phyloP scores from a whole-genome alignment of 2,797 vertebrate genomes.

The Tapirus indicus region DNA sequence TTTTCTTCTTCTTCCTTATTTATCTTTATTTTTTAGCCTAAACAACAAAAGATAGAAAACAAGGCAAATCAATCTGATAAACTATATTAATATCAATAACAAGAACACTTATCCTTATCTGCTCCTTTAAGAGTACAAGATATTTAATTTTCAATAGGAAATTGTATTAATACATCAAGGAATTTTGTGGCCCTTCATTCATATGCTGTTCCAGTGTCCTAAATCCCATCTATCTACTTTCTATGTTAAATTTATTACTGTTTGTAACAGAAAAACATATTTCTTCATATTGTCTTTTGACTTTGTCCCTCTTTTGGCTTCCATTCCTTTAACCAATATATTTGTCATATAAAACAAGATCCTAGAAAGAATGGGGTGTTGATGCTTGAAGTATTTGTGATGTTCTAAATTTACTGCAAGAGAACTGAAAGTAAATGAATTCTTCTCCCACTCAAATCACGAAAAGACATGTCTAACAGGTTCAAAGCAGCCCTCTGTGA shows the following conservation, averaged over 20 bases:
- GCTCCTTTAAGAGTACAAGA: not conserved
- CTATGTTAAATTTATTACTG: not conserved
- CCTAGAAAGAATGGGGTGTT: not conserved
- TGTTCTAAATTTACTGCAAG: not conserved
- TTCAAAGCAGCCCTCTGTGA: not conserved
- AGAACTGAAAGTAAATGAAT: conserved; percentile 17
- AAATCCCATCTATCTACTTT: not conserved
- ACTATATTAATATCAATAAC: not conserved
- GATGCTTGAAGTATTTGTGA: not conserved
- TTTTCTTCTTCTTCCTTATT: not conserved
- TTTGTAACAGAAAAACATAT: not conserved
- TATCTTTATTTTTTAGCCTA: not conserved
- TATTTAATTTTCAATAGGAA: not conserved
- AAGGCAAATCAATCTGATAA: not conserved
- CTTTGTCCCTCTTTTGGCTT: not conserved
- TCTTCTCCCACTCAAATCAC: not conserved
- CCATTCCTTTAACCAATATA: not conserved
- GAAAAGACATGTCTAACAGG: not conserved
- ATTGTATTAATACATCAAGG: not conserved
- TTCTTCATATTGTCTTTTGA: not conserved
- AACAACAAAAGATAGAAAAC: not conserved
- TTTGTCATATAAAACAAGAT: not conserved
- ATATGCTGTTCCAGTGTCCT: not conserved
- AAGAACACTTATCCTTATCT: not conserved
- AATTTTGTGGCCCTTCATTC: not conserved